Conservation (phyloP, 2,797 vertebrate species). For the Eutrigla gurnardus region DNA sequence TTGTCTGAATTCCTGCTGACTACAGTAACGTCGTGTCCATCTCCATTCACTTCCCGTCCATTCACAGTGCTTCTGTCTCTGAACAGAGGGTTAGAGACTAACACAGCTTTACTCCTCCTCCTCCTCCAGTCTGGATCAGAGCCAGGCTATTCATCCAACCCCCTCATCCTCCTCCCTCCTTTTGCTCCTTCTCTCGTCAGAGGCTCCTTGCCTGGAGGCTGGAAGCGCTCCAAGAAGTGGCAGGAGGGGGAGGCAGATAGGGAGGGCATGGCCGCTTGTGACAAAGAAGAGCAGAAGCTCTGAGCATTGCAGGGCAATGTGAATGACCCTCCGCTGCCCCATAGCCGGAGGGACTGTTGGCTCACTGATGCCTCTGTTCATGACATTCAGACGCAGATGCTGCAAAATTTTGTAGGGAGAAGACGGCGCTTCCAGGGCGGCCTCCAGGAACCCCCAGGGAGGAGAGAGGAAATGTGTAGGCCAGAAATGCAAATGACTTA, state of each 20-base stretch:
- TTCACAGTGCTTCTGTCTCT: slow-evolving; percentile 9
- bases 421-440: slow-evolving; percentile 36
- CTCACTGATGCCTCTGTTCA: slow-evolving; percentile 51
- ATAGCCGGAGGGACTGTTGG: slow-evolving; percentile 47
- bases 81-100: slow-evolving; percentile 46
- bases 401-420: slow-evolving; percentile 47
- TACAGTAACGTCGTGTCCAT: slow-evolving; percentile 4
- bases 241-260: not conserved
- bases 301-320: slow-evolving; percentile 46
- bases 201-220: slow-evolving; percentile 57
- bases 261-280: slow-evolving; percentile 21
- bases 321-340: slow-evolving; percentile 47
- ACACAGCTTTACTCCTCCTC: slow-evolving; percentile 32
- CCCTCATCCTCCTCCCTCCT: slow-evolving; percentile 21
- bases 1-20: not conserved
- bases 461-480: slow-evolving; percentile 34
- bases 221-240: slow-evolving; percentile 41
- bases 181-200: slow-evolving; percentile 39
- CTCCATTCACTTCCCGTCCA: slow-evolving; percentile 15
- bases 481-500: slow-evolving; percentile 27
- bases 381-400: slow-evolving; percentile 64
- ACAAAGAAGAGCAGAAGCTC: slow-evolving; percentile 46
- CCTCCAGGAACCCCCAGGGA: slow-evolving; percentile 32
- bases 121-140: slow-evolving; percentile 51
- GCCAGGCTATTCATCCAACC: slow-evolving; percentile 52